These are phyloP conservation scores for Diplazon laetatorius DNA, from an alignment of 2,888 invertebrate genomes.

Conservation along the genomic window DNA sequence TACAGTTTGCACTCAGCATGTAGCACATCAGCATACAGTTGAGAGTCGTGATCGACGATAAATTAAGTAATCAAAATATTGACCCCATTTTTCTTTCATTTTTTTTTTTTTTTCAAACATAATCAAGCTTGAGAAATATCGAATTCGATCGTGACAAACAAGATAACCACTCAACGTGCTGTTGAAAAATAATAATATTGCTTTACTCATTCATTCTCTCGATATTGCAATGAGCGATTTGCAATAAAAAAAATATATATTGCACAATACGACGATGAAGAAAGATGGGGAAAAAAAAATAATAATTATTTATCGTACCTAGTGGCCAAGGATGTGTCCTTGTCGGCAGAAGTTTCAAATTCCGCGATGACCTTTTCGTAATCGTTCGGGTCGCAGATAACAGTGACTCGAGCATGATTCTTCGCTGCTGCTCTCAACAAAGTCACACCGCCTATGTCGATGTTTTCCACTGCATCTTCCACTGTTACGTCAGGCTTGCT, in stretches of 20 bases:
- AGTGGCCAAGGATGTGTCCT: conserved; percentile 89
- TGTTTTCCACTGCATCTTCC: conserved; percentile 96
- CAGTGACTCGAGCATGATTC: conserved; percentile 96
- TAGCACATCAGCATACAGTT: too few relatives aligned
- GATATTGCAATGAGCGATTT: background rate
- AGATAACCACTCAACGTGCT: too few relatives aligned
- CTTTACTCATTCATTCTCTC: background rate
- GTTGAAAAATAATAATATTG: too few relatives aligned
- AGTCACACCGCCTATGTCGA: conserved; percentile 98
- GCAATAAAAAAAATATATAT: background rate
- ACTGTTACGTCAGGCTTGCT: conserved; percentile 91
- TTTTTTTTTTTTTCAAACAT: too few relatives aligned
- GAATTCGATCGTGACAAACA: too few relatives aligned
- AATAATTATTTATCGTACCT: conserved; percentile 83
- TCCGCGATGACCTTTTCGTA: conserved; percentile 91
- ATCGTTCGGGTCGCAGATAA: conserved; percentile 95
- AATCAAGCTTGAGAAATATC: too few relatives aligned
- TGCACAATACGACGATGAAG: background rate
- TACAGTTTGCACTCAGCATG: too few relatives aligned
- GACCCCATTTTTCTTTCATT: too few relatives aligned
- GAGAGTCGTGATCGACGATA: too few relatives aligned
- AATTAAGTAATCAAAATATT: too few relatives aligned
- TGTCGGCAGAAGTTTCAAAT: conserved; percentile 85
- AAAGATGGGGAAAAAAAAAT: background rate
- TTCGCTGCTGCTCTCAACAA: conserved; percentile 97